A percentile compares a stretch with the other conserved stretches of the same genome.
Conservation (phyloP, 2,888 invertebrate genomes). For the Rhagium mordax region DNA sequence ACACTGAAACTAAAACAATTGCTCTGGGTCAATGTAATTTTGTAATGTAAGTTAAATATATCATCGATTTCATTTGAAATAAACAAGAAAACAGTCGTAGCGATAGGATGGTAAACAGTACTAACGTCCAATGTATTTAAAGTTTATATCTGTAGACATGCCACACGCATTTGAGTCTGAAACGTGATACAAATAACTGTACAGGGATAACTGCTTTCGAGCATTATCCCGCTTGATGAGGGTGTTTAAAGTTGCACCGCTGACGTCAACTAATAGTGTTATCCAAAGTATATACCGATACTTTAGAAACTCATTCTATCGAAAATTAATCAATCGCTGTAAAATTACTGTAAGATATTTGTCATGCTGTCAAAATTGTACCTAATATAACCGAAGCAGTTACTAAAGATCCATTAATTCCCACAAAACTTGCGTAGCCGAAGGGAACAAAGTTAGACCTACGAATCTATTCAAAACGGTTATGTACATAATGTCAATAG, state of each 20-base stretch:
- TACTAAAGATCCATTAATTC: conserved; percentile 11
- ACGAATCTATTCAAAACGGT: neutral
- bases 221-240: conserved; percentile 3
- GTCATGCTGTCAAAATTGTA: conserved; percentile 14
- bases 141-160: neutral
- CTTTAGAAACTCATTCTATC: conserved; percentile 14
- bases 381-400: neutral
- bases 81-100: no score
- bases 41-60: no score
- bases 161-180: neutral
- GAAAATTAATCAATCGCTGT: conserved; percentile 18
- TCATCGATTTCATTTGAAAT: no score
- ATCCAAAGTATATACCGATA: conserved; percentile 7
- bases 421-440: neutral
- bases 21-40: no score
- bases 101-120: neutral
- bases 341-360: conserved; percentile 15
- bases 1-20: no score
- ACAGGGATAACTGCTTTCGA: neutral
- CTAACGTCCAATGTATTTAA: neutral
- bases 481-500: no score
- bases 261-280: conserved; percentile 7
- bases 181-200: conserved; percentile 2
- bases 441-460: neutral
- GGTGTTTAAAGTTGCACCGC: neutral